These are phyloP conservation scores for Trigoniulus corallinus DNA, from an alignment of 1,140 invertebrate genomes.

Conservation along the genomic window DNA sequence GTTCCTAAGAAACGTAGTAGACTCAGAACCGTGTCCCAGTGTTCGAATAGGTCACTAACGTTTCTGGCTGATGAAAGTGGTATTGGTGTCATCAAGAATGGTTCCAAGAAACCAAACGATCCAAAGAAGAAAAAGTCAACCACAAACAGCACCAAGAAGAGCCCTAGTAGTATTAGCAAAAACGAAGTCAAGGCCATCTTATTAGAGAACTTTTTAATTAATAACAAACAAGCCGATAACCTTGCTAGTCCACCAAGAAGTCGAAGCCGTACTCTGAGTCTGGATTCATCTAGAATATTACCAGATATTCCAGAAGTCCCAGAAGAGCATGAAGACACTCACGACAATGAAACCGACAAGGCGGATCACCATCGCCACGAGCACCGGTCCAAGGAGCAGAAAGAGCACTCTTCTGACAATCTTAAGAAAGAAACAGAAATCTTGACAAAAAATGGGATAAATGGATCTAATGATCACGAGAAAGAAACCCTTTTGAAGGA, in stretches of 20 bases:
- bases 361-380: background rate
- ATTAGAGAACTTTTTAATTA: background rate
- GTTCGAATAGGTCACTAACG: background rate
- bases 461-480: background rate
- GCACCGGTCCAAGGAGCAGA: background rate
- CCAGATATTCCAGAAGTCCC: background rate
- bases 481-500: background rate
- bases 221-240: background rate
- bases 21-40: background rate
- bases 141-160: background rate
- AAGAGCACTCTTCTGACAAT: background rate
- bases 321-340: background rate
- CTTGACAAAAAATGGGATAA: background rate
- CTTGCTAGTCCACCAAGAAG: background rate
- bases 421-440: background rate
- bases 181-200: background rate
- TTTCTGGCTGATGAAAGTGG: background rate
- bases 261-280: background rate
- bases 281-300: background rate
- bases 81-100: background rate
- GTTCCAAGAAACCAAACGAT: background rate
- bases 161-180: background rate
- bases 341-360: background rate
- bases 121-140: background rate
- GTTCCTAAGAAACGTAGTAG: conserved; percentile 1